Conservation (phyloP, 2,797 vertebrate species). For the Microtus californicus region DNA sequence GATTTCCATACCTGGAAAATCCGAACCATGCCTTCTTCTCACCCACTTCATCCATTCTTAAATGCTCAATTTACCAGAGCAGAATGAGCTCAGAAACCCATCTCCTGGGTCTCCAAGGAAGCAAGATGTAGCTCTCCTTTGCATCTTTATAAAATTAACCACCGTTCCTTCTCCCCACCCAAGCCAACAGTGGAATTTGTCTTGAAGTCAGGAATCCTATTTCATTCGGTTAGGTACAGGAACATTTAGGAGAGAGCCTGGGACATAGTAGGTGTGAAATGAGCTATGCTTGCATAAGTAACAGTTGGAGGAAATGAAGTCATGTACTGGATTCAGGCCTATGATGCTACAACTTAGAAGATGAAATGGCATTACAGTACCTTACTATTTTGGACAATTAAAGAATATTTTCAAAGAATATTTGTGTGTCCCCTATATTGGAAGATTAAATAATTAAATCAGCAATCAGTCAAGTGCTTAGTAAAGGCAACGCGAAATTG, state of each 20-base stretch:
- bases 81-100: background rate
- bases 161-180: background rate
- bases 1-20: constrained; percentile 24
- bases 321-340: background rate
- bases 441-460: constrained; percentile 25
- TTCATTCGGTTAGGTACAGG: background rate
- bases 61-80: constrained; percentile 15
- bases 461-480: constrained; percentile 6
- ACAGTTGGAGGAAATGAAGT: background rate
- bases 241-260: background rate
- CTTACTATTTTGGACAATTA: constrained; percentile 39
- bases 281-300: constrained; percentile 7
- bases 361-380: constrained; percentile 28
- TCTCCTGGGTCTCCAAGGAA: background rate
- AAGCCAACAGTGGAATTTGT: background rate
- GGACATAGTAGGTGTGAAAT: background rate
- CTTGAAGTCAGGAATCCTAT: background rate
- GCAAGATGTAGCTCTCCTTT: background rate
- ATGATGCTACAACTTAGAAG: background rate
- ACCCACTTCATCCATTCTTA: background rate
- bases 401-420: constrained; percentile 2
- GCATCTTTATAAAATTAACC: constrained; percentile 4
- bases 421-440: constrained; percentile 14
- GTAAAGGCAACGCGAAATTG: background rate
- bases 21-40: constrained; percentile 22